Conservation (phyloP, 2,113 vertebrate genomes). For the Kryptolebias marmoratus region DNA sequence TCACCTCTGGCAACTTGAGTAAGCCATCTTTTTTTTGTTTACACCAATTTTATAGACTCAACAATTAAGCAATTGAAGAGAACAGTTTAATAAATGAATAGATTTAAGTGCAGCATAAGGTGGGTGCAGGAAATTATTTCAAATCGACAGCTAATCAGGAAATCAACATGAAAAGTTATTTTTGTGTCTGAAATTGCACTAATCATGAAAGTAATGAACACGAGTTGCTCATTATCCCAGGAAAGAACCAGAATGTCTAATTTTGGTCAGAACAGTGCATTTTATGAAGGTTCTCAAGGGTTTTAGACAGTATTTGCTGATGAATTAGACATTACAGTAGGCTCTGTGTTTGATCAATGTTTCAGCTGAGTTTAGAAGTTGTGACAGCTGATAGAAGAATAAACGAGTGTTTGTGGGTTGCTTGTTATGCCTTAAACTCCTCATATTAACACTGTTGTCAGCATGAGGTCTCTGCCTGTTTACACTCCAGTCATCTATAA, state of each 20-base stretch:
- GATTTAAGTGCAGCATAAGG: neutral
- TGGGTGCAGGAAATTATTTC: neutral
- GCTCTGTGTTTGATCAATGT: neutral
- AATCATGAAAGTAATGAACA: neutral
- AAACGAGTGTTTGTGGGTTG: neutral
- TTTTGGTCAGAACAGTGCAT: slow-evolving; percentile 6
- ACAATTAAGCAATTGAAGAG: neutral
- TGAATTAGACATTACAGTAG: neutral
- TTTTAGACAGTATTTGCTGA: neutral
- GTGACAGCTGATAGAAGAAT: neutral
- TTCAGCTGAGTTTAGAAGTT: neutral
- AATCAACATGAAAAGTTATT: neutral
- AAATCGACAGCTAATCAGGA: neutral
- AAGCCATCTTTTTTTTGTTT: neutral
- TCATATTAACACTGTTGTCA: neutral
- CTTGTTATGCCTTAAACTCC: neutral
- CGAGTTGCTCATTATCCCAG: neutral
- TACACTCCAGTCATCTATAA: slow-evolving; percentile 3
- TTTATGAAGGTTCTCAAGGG: slow-evolving; percentile 9
- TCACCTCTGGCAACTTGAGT: neutral
- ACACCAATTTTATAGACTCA: slow-evolving; percentile 1
- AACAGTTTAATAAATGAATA: neutral
- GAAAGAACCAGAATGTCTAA: neutral
- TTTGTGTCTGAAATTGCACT: slow-evolving; percentile 3
- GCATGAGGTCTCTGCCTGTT: neutral